phyloP scores from a whole-genome alignment of 1,140 invertebrate genomes.

The Coelopa frigida region DNA sequence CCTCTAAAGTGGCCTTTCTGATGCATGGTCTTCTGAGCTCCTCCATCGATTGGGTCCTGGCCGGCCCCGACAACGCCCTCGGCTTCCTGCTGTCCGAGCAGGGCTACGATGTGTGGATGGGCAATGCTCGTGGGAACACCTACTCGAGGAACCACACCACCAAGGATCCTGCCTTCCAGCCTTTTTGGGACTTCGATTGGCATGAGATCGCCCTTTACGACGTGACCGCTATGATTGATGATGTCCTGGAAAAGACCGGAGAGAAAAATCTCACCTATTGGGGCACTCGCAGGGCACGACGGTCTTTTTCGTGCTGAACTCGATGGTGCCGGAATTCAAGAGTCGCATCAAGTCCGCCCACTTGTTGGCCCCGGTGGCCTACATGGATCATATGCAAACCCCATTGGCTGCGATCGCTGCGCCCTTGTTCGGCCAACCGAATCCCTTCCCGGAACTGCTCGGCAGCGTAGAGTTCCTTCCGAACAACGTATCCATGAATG shows the following conservation, averaged over 20 bases:
- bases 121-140: no score
- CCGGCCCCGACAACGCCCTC: constrained; percentile 54
- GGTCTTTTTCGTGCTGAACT: constrained; percentile 48
- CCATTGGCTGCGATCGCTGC: no score
- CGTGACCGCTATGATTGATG: constrained; percentile 66
- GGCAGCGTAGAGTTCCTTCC: constrained; percentile 27
- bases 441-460: no score
- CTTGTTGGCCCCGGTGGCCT: constrained; percentile 54
- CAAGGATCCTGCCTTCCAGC: constrained; percentile 43
- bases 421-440: no score
- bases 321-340: constrained; percentile 50
- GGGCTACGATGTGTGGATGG: constrained; percentile 70
- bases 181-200: constrained; percentile 53
- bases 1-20: constrained; percentile 50
- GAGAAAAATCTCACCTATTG: constrained; percentile 56
- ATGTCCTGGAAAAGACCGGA: constrained; percentile 62
- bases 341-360: constrained; percentile 49
- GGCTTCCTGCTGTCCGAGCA: constrained; percentile 50
- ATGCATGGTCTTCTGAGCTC: constrained; percentile 68
- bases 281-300: constrained; percentile 59
- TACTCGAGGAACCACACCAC: constrained; percentile 53
- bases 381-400: constrained; percentile 29
- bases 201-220: no score
- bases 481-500: constrained; percentile 45
- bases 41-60: constrained; percentile 63